Evolutionary conservation across 1,140 invertebrate species (phyloP).

Genomic region (Eriosoma lanigerum): DNA sequence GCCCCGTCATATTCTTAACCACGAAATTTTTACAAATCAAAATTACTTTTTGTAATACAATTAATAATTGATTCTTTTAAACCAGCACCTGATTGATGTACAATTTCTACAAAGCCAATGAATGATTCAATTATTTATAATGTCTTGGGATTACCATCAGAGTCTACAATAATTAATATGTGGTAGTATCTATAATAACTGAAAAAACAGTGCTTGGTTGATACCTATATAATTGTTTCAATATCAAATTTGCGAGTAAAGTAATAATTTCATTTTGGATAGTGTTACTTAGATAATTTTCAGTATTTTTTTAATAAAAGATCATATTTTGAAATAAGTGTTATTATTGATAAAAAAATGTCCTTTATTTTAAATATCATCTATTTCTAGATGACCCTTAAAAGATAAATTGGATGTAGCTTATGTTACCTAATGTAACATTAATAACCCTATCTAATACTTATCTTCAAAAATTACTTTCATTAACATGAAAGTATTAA

Average conservation of each 20-base stretch:
- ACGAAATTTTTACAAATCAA: slow-evolving; percentile 54
- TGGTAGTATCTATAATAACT: slow-evolving; percentile 52
- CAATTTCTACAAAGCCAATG: slow-evolving; percentile 38
- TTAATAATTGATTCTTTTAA: slow-evolving; percentile 33
- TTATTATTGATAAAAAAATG: slow-evolving; percentile 47
- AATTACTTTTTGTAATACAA: slow-evolving; percentile 21
- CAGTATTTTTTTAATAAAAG: slow-evolving; percentile 32
- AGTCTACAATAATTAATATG: slow-evolving; percentile 6
- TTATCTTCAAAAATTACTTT: slow-evolving; percentile 34
- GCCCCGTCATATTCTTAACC: slow-evolving; percentile 57
- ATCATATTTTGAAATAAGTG: slow-evolving; percentile 36
- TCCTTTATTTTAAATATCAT: slow-evolving; percentile 33
- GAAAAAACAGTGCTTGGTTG: slow-evolving; percentile 44
- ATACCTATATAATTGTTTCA: slow-evolving; percentile 39
- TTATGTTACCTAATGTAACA: slow-evolving; percentile 51
- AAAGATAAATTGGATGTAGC: slow-evolving; percentile 51
- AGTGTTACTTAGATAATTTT: slow-evolving; percentile 39
- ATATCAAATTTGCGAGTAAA: slow-evolving; percentile 40
- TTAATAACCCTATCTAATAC: slow-evolving; percentile 51
- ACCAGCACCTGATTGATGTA: slow-evolving; percentile 21
- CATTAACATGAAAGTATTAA: too few relatives aligned
- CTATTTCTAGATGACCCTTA: slow-evolving; percentile 44
- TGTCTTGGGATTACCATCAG: slow-evolving; percentile 16
- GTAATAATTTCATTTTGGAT: slow-evolving; percentile 51
- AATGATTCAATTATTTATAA: slow-evolving; percentile 49